Percentiles rank a stretch among this genome's conserved stretches.
Conservation (phyloP, 2,113 vertebrate genomes). For the Nannobrachium achirus region DNA sequence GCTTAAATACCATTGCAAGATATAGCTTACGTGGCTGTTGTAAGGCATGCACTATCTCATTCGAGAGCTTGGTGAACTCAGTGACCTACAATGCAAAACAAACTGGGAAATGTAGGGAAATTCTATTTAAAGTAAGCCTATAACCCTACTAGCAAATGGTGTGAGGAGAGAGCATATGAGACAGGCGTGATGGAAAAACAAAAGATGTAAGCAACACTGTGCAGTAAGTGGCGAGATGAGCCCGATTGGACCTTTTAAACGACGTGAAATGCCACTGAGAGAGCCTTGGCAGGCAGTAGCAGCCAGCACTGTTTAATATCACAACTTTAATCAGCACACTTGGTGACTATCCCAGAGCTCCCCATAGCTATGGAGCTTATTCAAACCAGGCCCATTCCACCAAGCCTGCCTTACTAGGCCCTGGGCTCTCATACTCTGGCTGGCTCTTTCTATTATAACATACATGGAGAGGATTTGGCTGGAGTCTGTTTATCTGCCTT, state of each 20-base stretch:
- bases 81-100: slow-evolving; percentile 31
- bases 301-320: slow-evolving; percentile 75
- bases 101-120: slow-evolving; percentile 42
- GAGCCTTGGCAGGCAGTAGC: slow-evolving; percentile 68
- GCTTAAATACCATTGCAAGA: slow-evolving; percentile 13
- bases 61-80: slow-evolving; percentile 34
- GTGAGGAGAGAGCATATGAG: slow-evolving; percentile 49
- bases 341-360: slow-evolving; percentile 73
- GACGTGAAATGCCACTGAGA: slow-evolving; percentile 66
- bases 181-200: slow-evolving; percentile 25
- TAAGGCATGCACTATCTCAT: slow-evolving; percentile 2
- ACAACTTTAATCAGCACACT: slow-evolving; percentile 73
- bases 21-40: neutral
- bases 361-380: slow-evolving; percentile 60
- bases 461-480: slow-evolving; percentile 60
- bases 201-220: slow-evolving; percentile 50
- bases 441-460: slow-evolving; percentile 49
- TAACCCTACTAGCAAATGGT: slow-evolving; percentile 40
- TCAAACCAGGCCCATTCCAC: slow-evolving; percentile 65
- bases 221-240: slow-evolving; percentile 56
- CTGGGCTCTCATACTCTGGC: slow-evolving; percentile 43
- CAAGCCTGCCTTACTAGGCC: slow-evolving; percentile 64
- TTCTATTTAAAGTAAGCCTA: slow-evolving; percentile 57
- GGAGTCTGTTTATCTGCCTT: slow-evolving; percentile 44
- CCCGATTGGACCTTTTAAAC: slow-evolving; percentile 67